These are phyloP conservation scores for Pangasius djambal DNA, from an alignment of 2,797 vertebrate genomes.

Conservation along the genomic window DNA sequence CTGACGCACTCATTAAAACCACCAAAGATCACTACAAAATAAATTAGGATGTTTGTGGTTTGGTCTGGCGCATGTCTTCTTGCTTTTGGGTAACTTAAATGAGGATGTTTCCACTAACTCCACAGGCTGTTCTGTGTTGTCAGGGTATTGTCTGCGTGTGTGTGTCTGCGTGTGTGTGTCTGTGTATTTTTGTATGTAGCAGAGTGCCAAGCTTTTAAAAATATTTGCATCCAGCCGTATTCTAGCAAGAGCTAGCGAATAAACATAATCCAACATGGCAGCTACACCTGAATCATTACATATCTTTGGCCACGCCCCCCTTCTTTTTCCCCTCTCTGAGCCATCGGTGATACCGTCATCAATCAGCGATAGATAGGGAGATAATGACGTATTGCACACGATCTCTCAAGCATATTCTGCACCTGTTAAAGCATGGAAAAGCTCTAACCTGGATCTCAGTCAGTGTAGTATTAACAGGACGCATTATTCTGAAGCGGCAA, in stretches of 20 bases:
- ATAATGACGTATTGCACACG: no score
- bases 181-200: not conserved
- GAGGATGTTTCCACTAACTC: not conserved
- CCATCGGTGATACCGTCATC: not conserved
- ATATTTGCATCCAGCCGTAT: not conserved
- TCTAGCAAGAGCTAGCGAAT: not conserved
- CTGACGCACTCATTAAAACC: not conserved
- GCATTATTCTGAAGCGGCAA: no score
- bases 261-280: not conserved
- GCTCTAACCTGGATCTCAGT: no score
- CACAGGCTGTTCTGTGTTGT: not conserved
- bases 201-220: not conserved
- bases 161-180: not conserved
- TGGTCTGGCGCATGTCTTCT: not conserved
- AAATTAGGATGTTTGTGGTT: constrained; percentile 17
- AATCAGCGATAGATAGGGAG: not conserved
- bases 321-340: no score
- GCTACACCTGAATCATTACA: not conserved
- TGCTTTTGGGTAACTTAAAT: not conserved
- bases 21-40: not conserved
- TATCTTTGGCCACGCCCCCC: no score
- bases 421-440: no score
- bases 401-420: no score
- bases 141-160: no score
- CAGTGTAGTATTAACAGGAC: no score